Percentiles rank a stretch among this genome's conserved stretches.
Evolutionary conservation across 2,797 vertebrate genomes (phyloP).

Genomic region (Protonibea diacanthus): DNA sequence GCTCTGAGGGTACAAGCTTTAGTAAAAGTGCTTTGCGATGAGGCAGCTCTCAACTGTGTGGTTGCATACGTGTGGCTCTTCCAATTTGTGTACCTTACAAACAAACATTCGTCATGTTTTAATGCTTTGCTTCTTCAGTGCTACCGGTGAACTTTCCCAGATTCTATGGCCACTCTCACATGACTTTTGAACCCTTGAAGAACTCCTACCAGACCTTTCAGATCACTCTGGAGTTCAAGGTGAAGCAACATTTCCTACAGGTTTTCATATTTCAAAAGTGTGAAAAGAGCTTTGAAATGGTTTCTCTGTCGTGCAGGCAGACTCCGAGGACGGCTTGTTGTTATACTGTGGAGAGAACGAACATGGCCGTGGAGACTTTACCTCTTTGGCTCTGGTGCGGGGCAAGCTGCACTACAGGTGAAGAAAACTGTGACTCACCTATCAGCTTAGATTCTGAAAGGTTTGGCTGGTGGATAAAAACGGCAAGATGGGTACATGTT

Average conservation of each 20-base stretch:
- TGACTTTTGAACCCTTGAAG: conserved; percentile 96
- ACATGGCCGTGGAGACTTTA: conserved; percentile 92
- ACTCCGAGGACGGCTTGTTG: conserved; percentile 91
- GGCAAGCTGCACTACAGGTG: conserved; percentile 94
- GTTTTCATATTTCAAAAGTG: not conserved
- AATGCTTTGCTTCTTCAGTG: conserved; percentile 80
- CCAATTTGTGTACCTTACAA: not conserved
- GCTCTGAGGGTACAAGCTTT: conserved; percentile 85
- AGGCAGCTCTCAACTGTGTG: not conserved
- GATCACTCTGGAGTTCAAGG: conserved; percentile 95
- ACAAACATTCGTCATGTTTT: not conserved
- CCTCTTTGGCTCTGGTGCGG: conserved; percentile 89
- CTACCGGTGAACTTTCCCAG: conserved; percentile 92
- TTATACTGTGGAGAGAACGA: conserved; percentile 97
- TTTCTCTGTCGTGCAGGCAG: conserved; percentile 82
- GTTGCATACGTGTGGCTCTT: not conserved
- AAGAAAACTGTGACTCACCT: conserved; percentile 11
- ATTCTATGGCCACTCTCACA: conserved; percentile 93
- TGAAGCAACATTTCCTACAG: conserved; percentile 65
- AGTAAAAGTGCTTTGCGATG: not conserved
- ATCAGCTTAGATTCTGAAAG: not conserved
- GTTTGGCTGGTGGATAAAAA: not conserved
- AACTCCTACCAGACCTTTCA: conserved; percentile 96
- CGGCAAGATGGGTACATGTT: not conserved
- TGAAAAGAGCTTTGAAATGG: not conserved